A percentile compares a stretch with the other conserved stretches of the same genome.
These are phyloP conservation scores for Crypturellus tataupa DNA, from an alignment of 2,797 vertebrate species.

Conservation along the genomic window DNA sequence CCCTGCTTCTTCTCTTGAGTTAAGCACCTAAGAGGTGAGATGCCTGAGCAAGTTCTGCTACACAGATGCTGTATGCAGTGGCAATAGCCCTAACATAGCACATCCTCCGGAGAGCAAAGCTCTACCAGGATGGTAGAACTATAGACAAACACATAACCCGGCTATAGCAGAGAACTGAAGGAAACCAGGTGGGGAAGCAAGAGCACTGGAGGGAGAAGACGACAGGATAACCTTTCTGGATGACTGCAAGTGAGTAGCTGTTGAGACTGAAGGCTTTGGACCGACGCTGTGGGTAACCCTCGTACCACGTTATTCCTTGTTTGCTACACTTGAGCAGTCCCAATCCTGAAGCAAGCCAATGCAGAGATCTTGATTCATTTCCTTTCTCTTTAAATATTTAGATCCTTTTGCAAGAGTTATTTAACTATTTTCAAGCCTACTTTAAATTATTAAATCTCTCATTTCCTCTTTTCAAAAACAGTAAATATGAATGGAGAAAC, in stretches of 20 bases:
- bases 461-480: background rate
- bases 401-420: background rate
- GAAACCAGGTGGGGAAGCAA: background rate
- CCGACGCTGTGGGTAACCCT: background rate
- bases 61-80: too few species aligned
- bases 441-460: background rate
- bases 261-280: background rate
- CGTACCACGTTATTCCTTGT: background rate
- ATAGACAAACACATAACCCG: background rate
- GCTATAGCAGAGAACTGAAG: background rate
- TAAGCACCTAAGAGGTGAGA: too few species aligned
- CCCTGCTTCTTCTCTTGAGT: too few species aligned
- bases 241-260: fast-evolving
- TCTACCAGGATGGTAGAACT: too few species aligned
- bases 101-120: too few species aligned
- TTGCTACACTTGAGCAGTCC: background rate
- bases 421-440: background rate
- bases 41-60: background rate
- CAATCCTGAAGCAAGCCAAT: background rate
- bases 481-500: background rate
- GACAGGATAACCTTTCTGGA: background rate
- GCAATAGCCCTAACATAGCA: too few species aligned
- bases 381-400: background rate
- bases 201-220: background rate
- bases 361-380: background rate